phyloP scores from a whole-genome alignment of 2,113 vertebrate species.

The Arenaria interpres region DNA sequence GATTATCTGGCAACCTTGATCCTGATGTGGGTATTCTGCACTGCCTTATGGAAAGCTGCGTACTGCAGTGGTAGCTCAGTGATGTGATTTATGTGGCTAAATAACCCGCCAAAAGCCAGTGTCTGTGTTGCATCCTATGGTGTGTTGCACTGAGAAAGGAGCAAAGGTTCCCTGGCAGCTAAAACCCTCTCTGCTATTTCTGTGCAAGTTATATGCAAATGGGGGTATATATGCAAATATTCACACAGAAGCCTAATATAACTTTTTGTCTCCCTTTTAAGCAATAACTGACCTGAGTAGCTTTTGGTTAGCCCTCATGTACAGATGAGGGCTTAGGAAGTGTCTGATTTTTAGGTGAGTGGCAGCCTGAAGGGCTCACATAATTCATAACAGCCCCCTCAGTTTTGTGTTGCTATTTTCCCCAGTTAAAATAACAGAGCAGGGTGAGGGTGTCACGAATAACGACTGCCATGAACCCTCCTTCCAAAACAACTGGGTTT shows the following conservation, averaged over 20 bases:
- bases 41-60: background rate
- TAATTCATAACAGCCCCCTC: background rate
- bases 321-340: slow-evolving; percentile 20
- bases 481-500: background rate
- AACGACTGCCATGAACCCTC: rapidly evolving
- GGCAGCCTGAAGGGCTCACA: background rate
- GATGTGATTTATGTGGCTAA: background rate
- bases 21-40: background rate
- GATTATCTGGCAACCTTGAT: background rate
- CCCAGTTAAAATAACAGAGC: background rate
- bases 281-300: slow-evolving; percentile 12
- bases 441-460: background rate
- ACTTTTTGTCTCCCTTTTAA: slow-evolving; percentile 31
- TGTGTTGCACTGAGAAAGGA: background rate
- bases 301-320: slow-evolving; percentile 34
- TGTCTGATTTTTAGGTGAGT: background rate
- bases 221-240: background rate
- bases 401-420: background rate
- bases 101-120: background rate
- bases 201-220: background rate
- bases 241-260: background rate
- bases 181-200: background rate
- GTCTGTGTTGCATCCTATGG: background rate
- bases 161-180: background rate
- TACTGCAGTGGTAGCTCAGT: background rate